These are phyloP conservation scores for Pipistrellus pygmaeus DNA, from an alignment of 2,797 vertebrate genomes.

Conservation along the genomic window DNA sequence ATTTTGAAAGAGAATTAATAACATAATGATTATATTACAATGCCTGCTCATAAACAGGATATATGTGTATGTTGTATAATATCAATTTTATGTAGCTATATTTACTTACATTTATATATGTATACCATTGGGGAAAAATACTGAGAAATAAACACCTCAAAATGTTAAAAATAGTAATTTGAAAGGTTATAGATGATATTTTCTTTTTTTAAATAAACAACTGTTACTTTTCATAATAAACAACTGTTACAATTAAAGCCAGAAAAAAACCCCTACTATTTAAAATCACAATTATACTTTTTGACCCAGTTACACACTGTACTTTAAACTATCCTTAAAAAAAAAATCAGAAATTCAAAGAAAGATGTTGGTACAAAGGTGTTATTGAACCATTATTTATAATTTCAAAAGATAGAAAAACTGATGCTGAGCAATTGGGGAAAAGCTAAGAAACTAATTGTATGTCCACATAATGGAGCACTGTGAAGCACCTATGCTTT, in stretches of 20 bases:
- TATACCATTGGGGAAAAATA: not conserved
- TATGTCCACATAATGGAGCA: not conserved
- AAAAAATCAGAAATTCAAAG: not conserved
- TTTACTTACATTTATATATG: constrained; percentile 6
- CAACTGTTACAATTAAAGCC: constrained; percentile 46
- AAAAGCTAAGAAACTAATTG: not conserved
- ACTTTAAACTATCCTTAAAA: constrained; percentile 28
- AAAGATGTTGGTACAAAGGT: constrained; percentile 33
- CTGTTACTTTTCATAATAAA: not conserved
- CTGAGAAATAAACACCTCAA: not conserved
- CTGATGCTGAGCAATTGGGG: not conserved
- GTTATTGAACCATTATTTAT: not conserved
- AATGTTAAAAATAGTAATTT: constrained; percentile 26
- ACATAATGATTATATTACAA: not conserved
- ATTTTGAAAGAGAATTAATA: constrained; percentile 41
- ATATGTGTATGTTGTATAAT: not conserved
- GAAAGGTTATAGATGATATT: constrained; percentile 3
- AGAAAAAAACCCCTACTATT: not conserved
- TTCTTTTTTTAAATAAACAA: not conserved
- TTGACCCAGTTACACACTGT: not conserved
- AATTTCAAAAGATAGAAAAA: constrained; percentile 40
- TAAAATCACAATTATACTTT: not conserved
- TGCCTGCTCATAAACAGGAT: constrained; percentile 10
- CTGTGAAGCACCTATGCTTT: not conserved
- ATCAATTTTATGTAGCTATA: not conserved